These are phyloP conservation scores for Hirundichthys speculiger DNA, from an alignment of 2,113 vertebrate genomes.

Conservation along the genomic window DNA sequence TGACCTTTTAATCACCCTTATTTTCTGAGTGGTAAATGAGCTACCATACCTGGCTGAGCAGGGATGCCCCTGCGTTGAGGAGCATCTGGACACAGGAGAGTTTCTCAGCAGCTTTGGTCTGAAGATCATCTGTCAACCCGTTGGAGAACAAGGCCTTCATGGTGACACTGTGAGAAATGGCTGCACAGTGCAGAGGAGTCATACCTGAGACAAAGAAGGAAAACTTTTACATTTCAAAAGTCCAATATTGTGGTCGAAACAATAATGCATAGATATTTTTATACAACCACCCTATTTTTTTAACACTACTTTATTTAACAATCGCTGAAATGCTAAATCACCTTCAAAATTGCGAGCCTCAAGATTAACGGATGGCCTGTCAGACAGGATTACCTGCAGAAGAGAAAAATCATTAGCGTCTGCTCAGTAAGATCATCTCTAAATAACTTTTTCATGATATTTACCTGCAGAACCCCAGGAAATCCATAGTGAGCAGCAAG, in stretches of 20 bases:
- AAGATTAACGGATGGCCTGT: conserved; percentile 75
- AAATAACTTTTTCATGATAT: not conserved
- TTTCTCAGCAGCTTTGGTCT: conserved; percentile 71
- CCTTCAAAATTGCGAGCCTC: conserved; percentile 92
- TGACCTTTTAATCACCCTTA: not conserved
- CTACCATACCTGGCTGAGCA: conserved; percentile 84
- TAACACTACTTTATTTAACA: not conserved
- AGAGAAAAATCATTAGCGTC: conserved; percentile 16
- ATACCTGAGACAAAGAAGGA: conserved; percentile 76
- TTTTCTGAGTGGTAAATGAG: not conserved
- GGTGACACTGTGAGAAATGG: conserved; percentile 84
- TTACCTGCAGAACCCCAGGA: conserved; percentile 84
- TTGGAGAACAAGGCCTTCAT: conserved; percentile 68
- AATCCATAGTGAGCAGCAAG: conserved; percentile 87
- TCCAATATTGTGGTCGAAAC: not conserved
- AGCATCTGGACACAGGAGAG: conserved; percentile 83
- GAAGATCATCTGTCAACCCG: conserved; percentile 54
- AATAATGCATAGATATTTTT: not conserved
- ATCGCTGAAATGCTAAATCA: conserved; percentile 43
- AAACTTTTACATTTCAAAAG: not conserved
- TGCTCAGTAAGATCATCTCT: not conserved
- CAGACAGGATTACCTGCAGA: conserved; percentile 81
- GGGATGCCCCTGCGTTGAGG: conserved; percentile 80
- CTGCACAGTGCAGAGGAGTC: conserved; percentile 88
- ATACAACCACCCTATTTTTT: too few species aligned